A percentile compares a stretch with the other conserved stretches of the same genome.
Evolutionary conservation across 2,797 vertebrate species (phyloP).

Genomic region (Poecile montanus): DNA sequence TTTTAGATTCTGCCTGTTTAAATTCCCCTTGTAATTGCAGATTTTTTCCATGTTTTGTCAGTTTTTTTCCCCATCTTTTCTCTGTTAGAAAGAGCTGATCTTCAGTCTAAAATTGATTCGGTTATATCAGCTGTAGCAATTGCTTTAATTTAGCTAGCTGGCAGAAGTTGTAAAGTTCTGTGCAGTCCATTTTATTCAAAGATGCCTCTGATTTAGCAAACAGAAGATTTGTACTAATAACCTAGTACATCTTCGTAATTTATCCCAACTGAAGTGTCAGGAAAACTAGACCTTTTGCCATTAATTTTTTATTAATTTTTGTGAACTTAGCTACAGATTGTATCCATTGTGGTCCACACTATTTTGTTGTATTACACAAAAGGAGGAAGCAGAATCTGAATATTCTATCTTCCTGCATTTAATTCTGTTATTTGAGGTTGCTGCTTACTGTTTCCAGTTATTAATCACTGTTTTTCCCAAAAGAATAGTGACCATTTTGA

Average conservation of each 20-base stretch:
- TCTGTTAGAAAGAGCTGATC: background rate
- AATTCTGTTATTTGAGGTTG: background rate
- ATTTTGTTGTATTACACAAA: background rate
- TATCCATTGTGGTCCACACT: background rate
- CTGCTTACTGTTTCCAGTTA: background rate
- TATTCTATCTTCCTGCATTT: background rate
- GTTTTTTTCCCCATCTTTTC: background rate
- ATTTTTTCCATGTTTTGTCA: background rate
- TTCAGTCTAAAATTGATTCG: background rate
- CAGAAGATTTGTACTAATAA: background rate
- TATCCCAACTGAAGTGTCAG: background rate
- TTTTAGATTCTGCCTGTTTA: background rate
- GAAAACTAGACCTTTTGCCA: background rate
- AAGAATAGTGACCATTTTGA: background rate
- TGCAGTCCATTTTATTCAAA: background rate
- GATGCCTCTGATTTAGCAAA: background rate
- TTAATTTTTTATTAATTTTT: background rate
- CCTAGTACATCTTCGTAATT: background rate
- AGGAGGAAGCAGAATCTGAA: background rate
- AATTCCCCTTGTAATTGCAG: background rate
- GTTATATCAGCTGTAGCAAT: background rate
- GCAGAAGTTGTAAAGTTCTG: background rate
- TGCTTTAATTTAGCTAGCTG: background rate
- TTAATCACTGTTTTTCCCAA: background rate
- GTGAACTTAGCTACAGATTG: background rate